Evolutionary conservation across 2,113 vertebrate genomes (phyloP), one percentile per base, ranked within the genome.

Genomic region (Balaeniceps rex): DNA sequence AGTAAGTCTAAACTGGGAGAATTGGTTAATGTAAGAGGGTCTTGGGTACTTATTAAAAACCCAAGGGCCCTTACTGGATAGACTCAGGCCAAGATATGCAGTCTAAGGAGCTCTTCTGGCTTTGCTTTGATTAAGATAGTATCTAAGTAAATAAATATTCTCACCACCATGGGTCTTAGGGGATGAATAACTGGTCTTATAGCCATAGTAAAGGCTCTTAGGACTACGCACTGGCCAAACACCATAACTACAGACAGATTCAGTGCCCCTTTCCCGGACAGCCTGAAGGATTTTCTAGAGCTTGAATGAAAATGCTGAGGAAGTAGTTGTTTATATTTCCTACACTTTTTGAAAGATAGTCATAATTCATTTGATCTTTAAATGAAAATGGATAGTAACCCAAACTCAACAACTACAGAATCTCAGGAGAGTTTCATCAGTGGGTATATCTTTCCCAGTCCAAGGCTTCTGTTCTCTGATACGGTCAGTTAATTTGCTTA

Each of bases 81-180:
- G 71, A 76, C n/a, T 90, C 51, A 60, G 79, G 88, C 87, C 95
- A 96, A 96, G 82, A 95, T 84, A 94, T 6, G 22, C 88, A 95
- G 82, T 75, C 38, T 87, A 63, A 94, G 72, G 79, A 91, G 91
- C 36, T 95, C 84, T 88, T 83, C 74, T 78, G 54, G 80, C 79
- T 96, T 96, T 92, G 47, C 68, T 91, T 81, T 96, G 81, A 94
- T 94, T 93, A 93, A 82, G 92, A 71, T 54, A 93, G 36, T 83
- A 88, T 95, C 94, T 94, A 85, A 83, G 74, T 54, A 94, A 96
- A 94, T 86, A 96, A 96, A 87, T 82, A 88, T 88, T 88, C 68
- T 89, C 66, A 94, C 54, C 52, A 81, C 33, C 5, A 2, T 33
- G 68, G 71, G 58, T 51, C 79, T 95, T 86, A 89, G 49, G 82